Conservation (phyloP, 2,113 vertebrate species). For the Marmota flaviventris region DNA sequence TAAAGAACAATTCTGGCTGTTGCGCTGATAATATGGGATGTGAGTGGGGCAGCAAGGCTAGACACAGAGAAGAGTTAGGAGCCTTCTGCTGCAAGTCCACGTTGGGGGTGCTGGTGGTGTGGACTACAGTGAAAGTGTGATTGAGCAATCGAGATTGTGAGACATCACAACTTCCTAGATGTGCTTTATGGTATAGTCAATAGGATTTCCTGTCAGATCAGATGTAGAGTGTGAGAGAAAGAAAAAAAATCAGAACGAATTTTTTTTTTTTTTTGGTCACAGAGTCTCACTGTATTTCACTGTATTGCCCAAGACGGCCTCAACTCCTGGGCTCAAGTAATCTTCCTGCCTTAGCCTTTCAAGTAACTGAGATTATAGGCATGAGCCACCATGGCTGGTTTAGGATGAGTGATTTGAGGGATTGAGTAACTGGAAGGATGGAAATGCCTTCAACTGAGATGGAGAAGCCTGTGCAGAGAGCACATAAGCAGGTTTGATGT, state of each 20-base stretch:
- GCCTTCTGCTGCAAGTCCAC: rapidly evolving
- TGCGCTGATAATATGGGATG: not conserved
- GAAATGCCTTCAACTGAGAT: not conserved
- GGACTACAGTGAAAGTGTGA: no score
- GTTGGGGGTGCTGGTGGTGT: not conserved
- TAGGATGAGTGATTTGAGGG: not conserved
- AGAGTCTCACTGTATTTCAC: not conserved
- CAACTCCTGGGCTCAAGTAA: not conserved
- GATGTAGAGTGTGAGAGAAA: not conserved
- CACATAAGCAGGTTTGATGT: not conserved
- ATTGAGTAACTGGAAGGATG: not conserved
- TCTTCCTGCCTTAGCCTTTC: not conserved
- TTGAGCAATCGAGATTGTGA: not conserved
- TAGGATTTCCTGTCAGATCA: not conserved
- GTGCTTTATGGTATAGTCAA: not conserved
- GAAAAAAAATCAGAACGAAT: not conserved
- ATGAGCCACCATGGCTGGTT: not conserved
- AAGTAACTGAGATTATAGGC: not conserved
- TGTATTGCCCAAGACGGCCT: not conserved
- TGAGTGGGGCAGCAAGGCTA: not conserved
- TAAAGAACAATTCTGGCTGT: not conserved
- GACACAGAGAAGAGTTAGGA: not conserved
- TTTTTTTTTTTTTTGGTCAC: not conserved
- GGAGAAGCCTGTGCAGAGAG: not conserved
- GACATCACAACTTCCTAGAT: not conserved